Evolutionary conservation across 2,888 invertebrate species (phyloP), one percentile per base, ranked within the genome.

Genomic region (Heteropelma amictum): DNA sequence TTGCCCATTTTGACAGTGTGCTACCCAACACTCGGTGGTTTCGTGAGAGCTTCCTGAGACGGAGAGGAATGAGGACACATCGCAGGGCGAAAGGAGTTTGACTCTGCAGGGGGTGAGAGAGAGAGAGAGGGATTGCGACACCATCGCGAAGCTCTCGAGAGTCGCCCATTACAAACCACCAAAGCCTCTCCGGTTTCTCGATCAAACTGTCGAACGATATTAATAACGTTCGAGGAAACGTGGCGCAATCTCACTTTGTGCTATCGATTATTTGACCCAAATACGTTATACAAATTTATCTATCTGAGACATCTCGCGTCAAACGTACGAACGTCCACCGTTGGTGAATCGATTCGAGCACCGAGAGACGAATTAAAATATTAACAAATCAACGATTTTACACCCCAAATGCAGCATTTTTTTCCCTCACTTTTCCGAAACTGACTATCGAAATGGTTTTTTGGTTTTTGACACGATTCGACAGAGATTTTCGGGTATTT

Each of bases 121-220:
- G n/a, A n/a, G n/a, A n/a, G n/a, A n/a, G 26, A 58, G 17, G 12
- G 58, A 40, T 3, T 5, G 40, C n/a, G 21, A 33, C 28, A 35
- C n/a, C 35, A 23, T 1, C 14, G 45, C 14, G 58, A 38, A 35
- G n/a, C 56, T 33, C 33, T 54, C 54, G 42, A 60, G 45, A 60
- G 10, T 60, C 30, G 30, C 14, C 70, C 14, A 60, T 70, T 45
- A 51, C 33, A 17, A 42, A 47, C 51, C 40, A 42, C 49, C 49
- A 35, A 53, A 71, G 54, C 65, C 40, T 17, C 23, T n/a, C n/a
- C 7, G 17, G 38, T 38, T 63, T 54, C 40, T 51, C 69, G 42
- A 69, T 70, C 69, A 53, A 60, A 69, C 60, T 65, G 65, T 61
- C 42, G 26, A 56, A 67, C 54, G 28, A 45, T 65, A 65, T 70